Conservation (phyloP, 2,797 vertebrate species). For the Nyctibius grandis region DNA sequence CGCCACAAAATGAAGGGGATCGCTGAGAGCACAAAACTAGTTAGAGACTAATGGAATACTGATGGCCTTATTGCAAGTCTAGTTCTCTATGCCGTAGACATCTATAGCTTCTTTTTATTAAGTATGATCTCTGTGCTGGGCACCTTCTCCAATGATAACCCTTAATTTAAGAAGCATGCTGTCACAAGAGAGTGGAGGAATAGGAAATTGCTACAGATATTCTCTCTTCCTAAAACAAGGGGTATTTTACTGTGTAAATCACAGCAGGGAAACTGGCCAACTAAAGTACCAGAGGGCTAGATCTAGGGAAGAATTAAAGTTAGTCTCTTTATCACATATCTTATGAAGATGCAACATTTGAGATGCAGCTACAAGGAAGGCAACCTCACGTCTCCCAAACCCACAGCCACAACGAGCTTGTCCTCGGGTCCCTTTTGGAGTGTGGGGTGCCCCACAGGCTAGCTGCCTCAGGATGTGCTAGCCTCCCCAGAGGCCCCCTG, state of each 20-base stretch:
- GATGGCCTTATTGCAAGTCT: background rate
- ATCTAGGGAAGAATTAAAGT: background rate
- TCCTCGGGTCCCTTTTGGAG: background rate
- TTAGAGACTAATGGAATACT: background rate
- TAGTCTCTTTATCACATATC: background rate
- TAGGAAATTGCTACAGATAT: background rate
- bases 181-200: background rate
- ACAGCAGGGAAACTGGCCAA: background rate
- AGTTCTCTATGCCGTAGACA: background rate
- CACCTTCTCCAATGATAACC: background rate
- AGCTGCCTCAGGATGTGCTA: background rate
- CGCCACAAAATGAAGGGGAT: background rate
- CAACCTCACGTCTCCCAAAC: background rate
- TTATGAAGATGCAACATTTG: background rate
- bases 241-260: background rate
- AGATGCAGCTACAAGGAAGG: background rate
- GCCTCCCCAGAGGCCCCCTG: background rate
- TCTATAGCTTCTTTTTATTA: background rate
- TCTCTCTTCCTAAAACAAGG: background rate
- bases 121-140: rapidly evolving
- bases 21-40: background rate
- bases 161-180: background rate
- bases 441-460: rapidly evolving
- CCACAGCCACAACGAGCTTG: background rate
- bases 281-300: background rate